Evolutionary conservation across 2,888 invertebrate genomes (phyloP).

Genomic region (Epistrophe grossulariae): DNA sequence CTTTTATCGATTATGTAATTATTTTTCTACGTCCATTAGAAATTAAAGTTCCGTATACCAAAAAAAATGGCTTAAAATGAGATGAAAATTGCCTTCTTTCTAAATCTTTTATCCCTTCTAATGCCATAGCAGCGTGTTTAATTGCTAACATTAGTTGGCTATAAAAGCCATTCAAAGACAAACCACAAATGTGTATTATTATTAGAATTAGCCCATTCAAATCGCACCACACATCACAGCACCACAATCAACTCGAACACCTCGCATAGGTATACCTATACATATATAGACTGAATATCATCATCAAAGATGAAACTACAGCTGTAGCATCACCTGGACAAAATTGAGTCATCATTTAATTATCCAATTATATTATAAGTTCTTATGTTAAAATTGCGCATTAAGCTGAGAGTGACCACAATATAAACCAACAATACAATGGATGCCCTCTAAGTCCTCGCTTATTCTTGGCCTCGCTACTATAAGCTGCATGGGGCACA

Average conservation of each 20-base stretch:
- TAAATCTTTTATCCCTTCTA: constrained; percentile 37
- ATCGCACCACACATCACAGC: no score
- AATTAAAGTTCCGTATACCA: constrained; percentile 24
- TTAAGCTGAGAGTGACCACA: constrained; percentile 66
- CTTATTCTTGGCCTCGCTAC: not conserved
- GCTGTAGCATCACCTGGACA: constrained; percentile 57
- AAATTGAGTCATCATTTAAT: constrained; percentile 75
- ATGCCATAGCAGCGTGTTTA: constrained; percentile 58
- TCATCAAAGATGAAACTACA: constrained; percentile 10
- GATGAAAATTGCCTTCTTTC: constrained; percentile 14
- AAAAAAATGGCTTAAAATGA: constrained; percentile 31
- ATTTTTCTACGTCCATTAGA: not conserved
- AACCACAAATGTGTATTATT: constrained; percentile 51
- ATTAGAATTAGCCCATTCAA: constrained; percentile 55
- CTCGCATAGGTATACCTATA: not conserved
- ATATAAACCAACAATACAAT: constrained; percentile 6
- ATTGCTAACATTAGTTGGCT: constrained; percentile 59
- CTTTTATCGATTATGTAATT: not conserved
- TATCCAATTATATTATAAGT: constrained; percentile 59
- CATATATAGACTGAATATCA: not conserved
- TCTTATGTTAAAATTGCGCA: constrained; percentile 51
- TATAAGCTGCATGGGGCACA: not conserved
- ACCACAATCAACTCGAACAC: constrained; percentile 47
- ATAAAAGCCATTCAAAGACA: constrained; percentile 37
- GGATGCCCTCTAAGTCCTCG: not conserved